Evolutionary conservation across 2,888 invertebrate genomes (phyloP).

Genomic region (Schizaphis graminum): DNA sequence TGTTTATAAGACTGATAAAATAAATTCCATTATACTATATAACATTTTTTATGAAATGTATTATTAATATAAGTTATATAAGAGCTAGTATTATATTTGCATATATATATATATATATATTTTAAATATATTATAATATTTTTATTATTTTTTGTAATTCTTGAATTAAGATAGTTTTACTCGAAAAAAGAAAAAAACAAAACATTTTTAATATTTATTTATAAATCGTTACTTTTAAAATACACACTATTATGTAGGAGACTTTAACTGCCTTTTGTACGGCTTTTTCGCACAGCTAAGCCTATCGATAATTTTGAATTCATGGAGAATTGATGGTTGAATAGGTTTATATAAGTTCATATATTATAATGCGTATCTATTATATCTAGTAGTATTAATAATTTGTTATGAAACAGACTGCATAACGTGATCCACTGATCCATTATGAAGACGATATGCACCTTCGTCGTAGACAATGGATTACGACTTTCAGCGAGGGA

Average conservation of each 20-base stretch:
- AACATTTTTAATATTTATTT: not conserved
- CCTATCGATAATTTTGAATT: not conserved
- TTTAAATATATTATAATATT: not conserved
- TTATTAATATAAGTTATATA: not conserved
- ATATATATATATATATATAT: no score
- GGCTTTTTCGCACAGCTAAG: not conserved
- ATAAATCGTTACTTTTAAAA: not conserved
- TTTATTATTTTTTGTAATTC: not conserved
- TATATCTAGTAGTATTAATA: not conserved
- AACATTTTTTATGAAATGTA: not conserved
- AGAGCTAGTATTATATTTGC: not conserved
- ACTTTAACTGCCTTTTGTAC: not conserved
- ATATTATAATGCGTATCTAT: not conserved
- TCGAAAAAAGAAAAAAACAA: not conserved
- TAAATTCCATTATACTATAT: not conserved
- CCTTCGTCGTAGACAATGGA: conserved; percentile 16
- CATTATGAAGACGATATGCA: conserved; percentile 16
- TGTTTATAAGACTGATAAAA: not conserved
- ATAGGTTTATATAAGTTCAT: not conserved
- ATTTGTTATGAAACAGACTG: not conserved
- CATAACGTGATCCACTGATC: not conserved
- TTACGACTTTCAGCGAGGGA: not conserved
- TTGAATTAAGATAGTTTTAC: not conserved
- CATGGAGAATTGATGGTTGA: not conserved
- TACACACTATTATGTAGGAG: not conserved